Evolutionary conservation across 2,113 vertebrate species (phyloP), one percentile per base, ranked within the genome.

Genomic region (Paradoxurus hermaphroditus): DNA sequence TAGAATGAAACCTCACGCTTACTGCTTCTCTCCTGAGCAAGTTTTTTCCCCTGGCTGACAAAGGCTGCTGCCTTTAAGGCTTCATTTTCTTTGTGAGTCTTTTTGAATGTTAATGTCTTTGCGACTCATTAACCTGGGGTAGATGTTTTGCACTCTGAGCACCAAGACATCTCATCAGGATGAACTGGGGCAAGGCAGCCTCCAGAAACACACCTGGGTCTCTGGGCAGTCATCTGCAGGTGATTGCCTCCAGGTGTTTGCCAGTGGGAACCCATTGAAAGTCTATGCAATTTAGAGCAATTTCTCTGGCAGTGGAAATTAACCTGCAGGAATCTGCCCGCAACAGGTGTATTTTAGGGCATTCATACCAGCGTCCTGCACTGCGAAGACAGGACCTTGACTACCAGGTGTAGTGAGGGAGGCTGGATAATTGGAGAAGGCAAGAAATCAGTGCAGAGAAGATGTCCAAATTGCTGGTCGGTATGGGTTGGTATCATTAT

Each of bases 271-370:
- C 90, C 94, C 77, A 94, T 59, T 95, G 97, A 97, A 97, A 98
- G 97, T 97, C 98, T 94, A 93, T 97, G 96, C 94, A 98, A 98
- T 98, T 98, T 97, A 97, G 94, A 98, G 96, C 95, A 97, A 98
- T 97, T 98, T 97, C 95, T 97, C 96, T 94, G 91, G 96, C 92
- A 97, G 92, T 94, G 92, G 96, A 97, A 96, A 98, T 98, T 97
- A 97, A 98, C 95, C 97, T 95, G 96, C 98, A 96, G 97, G 97
- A 97, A 95, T 97, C 97, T 97, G 93, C 96, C 16, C 0, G 65
- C 97, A 97, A 96, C 96, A 97, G 97, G 97, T 98, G 90, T 97
- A 86, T 92, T 87, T 96, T 70, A 87, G 91, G 96, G 96, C 96
- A 94, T 90, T 72, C 93, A 46, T 87, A 94, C 91, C 96, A 96